A percentile compares a stretch with the other conserved stretches of the same genome.
These are phyloP conservation scores for Brassicogethes aeneus DNA, from an alignment of 2,888 invertebrate genomes.

Conservation along the genomic window DNA sequence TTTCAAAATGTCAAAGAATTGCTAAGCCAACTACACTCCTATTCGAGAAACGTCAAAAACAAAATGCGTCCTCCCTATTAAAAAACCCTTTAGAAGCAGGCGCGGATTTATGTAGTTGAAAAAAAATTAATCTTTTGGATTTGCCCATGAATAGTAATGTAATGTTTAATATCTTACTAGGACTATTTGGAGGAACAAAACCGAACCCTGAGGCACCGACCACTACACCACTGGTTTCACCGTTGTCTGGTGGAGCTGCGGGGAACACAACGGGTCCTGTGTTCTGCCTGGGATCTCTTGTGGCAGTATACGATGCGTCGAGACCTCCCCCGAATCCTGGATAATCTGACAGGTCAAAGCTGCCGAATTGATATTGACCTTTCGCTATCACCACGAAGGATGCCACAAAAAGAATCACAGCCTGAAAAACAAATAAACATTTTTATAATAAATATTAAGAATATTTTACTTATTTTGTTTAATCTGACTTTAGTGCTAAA, in stretches of 20 bases:
- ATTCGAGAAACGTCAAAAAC: no score
- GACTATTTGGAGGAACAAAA: slow-evolving; percentile 67
- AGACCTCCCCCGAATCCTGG: slow-evolving; percentile 42
- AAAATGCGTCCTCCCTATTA: no score
- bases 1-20: no score
- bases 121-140: no score
- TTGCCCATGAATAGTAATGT: no score
- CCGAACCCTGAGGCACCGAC: slow-evolving; percentile 79
- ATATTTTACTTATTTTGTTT: no score
- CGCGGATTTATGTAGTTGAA: no score
- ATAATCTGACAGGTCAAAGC: slow-evolving; percentile 37
- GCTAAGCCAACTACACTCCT: no score
- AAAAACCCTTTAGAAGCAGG: no score
- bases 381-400: slow-evolving; percentile 26
- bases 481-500: background rate
- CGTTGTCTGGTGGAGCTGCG: slow-evolving; percentile 54
- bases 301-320: slow-evolving; percentile 40
- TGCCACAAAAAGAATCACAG: slow-evolving; percentile 21
- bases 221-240: slow-evolving; percentile 69
- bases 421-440: slow-evolving; percentile 17
- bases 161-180: slow-evolving; percentile 57
- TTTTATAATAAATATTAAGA: no score
- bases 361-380: slow-evolving; percentile 33
- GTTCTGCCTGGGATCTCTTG: slow-evolving; percentile 51
- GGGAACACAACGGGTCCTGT: slow-evolving; percentile 78